Evolutionary conservation across 2,797 vertebrate genomes (phyloP), one percentile per base, ranked within the genome.

Genomic region (Diceros bicornis): DNA sequence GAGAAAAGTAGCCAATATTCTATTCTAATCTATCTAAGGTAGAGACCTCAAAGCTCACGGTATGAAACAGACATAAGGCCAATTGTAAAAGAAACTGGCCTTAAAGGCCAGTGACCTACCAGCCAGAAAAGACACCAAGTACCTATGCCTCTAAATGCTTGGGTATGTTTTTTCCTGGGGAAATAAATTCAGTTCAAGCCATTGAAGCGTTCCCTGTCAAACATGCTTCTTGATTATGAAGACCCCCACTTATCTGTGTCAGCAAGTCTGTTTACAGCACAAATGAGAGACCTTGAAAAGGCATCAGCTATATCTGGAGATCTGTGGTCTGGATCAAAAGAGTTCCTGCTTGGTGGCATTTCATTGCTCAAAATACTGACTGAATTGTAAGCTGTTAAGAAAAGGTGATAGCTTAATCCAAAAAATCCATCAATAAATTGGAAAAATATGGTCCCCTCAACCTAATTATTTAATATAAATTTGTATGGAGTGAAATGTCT

Each of bases 221-320:
- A 21, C 25, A 41, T 41, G 37, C 6, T 59, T 66, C 77, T 61
- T 29, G 16, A 62, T 61, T 95, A 18, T 32, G n/a, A 81, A 9
- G 5, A 66, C 16, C 8, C 44, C 8, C 0, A 34, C 17, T 41
- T 83, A 29, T 34, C 16, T 89, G 23, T 64, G 3, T 84, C 32
- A 18, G 11, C 27, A 89, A 78, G 14, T 10, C 41, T 64, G 4
- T 77, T 77, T 47, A 21, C 27, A 62, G 71, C 34, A 44, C 20
- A 72, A 81, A 78, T 57, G 89, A 89, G 64, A 91, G 57, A 85
- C 16, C 29, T 68, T 27, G n/a, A 61, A 83, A 88, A 91, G 32
- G 1, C 3, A 74, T 41, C 14, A 2, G 7, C 12, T 97, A 0
- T 85, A 20, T 93, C 57, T 75, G 34, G 21, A 95, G 66, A 81